Percentiles rank a stretch among this genome's conserved stretches.
phyloP scores from a whole-genome alignment of 2,797 vertebrate species.

The Pantherophis alleghaniensis region DNA sequence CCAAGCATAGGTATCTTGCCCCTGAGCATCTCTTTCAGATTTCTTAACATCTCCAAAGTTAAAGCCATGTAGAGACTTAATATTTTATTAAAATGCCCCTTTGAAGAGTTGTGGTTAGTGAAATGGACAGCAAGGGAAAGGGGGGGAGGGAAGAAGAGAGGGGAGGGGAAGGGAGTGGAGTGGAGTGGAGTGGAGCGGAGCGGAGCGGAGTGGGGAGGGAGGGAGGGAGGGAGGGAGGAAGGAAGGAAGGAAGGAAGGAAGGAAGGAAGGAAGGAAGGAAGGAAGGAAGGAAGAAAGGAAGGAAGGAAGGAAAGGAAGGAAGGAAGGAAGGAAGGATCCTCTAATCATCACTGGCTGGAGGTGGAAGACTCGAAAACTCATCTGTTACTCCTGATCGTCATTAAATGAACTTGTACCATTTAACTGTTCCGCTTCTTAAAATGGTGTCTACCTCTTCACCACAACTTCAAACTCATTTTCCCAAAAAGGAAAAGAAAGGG shows the following conservation, averaged over 20 bases:
- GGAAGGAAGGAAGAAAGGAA: no score
- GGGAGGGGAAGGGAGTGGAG: no score
- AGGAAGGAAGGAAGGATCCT: neutral
- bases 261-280: accelerated
- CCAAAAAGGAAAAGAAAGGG: neutral
- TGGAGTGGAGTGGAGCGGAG: no score
- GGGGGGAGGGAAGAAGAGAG: no score
- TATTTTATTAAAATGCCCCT: neutral
- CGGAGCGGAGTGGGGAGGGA: accelerated
- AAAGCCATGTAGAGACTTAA: neutral
- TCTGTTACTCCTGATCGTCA: neutral
- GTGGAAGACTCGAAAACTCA: neutral
- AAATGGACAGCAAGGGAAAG: neutral
- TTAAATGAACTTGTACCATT: accelerated
- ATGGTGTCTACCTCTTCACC: neutral
- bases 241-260: no score
- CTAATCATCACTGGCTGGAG: neutral
- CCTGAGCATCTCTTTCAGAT: neutral
- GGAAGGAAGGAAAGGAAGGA: no score
- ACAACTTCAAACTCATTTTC: neutral
- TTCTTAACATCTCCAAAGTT: neutral
- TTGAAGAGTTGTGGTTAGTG: neutral
- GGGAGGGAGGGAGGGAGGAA: accelerated
- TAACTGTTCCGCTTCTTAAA: neutral
- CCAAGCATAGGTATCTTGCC: no score